phyloP scores from a whole-genome alignment of 2,888 invertebrate genomes.

The Spisula subtruncata region DNA sequence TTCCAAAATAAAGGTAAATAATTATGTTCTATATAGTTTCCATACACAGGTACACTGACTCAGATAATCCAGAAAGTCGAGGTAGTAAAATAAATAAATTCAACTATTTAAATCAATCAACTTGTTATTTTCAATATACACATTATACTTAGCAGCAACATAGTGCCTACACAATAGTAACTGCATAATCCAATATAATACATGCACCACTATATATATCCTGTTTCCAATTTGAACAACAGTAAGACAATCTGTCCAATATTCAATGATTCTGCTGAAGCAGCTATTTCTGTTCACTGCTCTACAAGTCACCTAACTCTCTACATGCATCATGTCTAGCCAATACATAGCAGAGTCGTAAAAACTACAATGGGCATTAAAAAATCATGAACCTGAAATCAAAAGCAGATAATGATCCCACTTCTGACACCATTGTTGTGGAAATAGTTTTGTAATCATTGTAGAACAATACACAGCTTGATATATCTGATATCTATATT shows the following conservation, averaged over 20 bases:
- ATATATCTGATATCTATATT: background rate
- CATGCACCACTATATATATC: background rate
- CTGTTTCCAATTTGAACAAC: background rate
- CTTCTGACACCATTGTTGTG: too few relatives aligned
- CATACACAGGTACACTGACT: background rate
- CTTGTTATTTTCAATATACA: background rate
- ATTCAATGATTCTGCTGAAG: background rate
- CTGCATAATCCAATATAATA: background rate
- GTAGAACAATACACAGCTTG: background rate
- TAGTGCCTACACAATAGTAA: background rate
- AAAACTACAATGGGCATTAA: conserved; percentile 18
- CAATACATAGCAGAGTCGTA: background rate
- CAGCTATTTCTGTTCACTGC: background rate
- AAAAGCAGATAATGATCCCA: too few relatives aligned
- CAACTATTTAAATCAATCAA: background rate
- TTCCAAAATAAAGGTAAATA: background rate
- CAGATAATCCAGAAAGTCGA: background rate
- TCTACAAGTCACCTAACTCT: background rate
- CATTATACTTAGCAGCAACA: background rate
- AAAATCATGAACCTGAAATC: conserved; percentile 15
- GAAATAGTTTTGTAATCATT: too few relatives aligned
- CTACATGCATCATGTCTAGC: background rate
- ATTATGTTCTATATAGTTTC: background rate
- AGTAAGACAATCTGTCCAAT: background rate
- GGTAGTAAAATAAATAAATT: background rate